Evolutionary conservation across 2,113 vertebrate genomes (phyloP), one percentile per base, ranked within the genome.

Genomic region (Corvus moneduloides): DNA sequence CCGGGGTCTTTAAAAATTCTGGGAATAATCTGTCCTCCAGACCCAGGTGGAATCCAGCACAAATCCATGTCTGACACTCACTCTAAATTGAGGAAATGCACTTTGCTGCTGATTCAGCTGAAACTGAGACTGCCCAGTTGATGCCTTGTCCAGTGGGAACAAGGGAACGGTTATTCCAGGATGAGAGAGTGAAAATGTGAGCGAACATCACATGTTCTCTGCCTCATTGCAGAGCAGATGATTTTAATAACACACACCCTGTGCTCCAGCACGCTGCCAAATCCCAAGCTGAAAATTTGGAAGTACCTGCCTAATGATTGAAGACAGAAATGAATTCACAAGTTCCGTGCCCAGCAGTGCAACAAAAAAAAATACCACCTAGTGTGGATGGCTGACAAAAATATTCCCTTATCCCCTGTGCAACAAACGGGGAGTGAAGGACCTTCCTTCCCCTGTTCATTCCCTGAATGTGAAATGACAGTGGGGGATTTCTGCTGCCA

Each of bases 261-360:
- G 41, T 37, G 48, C 81, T 77, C 61, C 79, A 88, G 79, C 52
- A 46, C 3, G 17, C 24, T 95, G 55, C 81, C 58, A 91, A 68
- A 82, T 87, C 72, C 85, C 85, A 33, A 30, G 56, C 10, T 59
- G 64, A 72, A 88, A 83, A 64, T 90, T 74, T 89, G 48, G 55
- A 74, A 68, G 27, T 27, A 86, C 59, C 68, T 88, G 79, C 16
- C 83, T 85, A 86, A 84, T 88, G 68, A 93, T 1, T 39, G 44
- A 80, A 49, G 41, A 78, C 79, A 91, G 85, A 83, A 88, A 92
- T 80, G 19, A 83, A 88, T 88, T 91, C 51, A 77, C 30, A 32
- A 61, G 44, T 76, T 85, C 63, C 1, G 3, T 76, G 55, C 59
- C 75, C 84, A 51, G 30, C 67, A 83, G 51, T 80, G 35, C 30